phyloP scores from a whole-genome alignment of 2,797 vertebrate species.

The Helostoma temminkii region DNA sequence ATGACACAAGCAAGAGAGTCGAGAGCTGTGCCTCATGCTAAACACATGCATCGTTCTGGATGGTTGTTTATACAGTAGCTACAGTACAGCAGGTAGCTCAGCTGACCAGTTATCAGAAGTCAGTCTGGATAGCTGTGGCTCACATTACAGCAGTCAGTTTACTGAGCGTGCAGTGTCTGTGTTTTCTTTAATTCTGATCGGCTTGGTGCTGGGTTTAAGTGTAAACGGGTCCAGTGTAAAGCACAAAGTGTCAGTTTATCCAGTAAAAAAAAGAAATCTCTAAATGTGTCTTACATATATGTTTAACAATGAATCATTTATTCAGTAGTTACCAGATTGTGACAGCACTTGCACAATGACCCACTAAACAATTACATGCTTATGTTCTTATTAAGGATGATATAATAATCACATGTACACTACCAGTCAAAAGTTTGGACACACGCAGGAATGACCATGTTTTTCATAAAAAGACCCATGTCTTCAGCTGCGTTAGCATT shows the following conservation, averaged over 20 bases:
- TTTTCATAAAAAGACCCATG: too few relatives aligned
- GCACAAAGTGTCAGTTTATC: slow-evolving; percentile 4
- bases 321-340: background rate
- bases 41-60: background rate
- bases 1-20: background rate
- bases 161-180: slow-evolving; percentile 1
- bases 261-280: too few relatives aligned
- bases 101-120: background rate
- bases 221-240: background rate
- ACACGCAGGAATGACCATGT: too few relatives aligned
- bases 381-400: background rate
- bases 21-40: background rate
- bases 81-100: background rate
- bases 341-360: background rate
- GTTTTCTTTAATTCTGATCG: background rate
- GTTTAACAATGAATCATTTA: background rate
- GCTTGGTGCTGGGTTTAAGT: background rate
- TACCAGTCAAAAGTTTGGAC: too few relatives aligned
- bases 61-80: background rate
- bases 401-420: background rate
- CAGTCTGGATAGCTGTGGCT: background rate
- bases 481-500: too few relatives aligned
- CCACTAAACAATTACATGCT: background rate
- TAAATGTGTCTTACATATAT: too few relatives aligned
- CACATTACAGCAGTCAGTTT: slow-evolving; percentile 7